Evolutionary conservation across 92 coral and sea anemone species (phyloP).

Genomic region (Phymanthus crucifer): DNA sequence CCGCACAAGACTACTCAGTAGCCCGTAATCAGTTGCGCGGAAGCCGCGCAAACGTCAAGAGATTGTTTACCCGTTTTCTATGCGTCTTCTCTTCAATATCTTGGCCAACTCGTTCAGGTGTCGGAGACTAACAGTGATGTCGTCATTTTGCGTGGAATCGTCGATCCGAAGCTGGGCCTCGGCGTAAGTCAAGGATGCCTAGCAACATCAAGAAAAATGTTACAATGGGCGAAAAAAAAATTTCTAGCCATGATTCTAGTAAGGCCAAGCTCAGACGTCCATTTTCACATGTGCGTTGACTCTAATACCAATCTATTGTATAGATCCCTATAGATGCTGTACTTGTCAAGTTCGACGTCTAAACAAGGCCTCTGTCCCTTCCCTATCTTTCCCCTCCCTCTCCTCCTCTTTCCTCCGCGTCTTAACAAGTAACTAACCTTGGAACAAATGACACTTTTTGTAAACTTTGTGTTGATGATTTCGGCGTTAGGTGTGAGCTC

Average conservation of each 20-base stretch:
- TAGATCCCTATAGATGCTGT: no score
- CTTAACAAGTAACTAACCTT: constrained; percentile 49
- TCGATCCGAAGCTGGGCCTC: constrained; percentile 98
- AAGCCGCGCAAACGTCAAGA: background rate
- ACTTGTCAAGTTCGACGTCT: no score
- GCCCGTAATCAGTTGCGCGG: background rate
- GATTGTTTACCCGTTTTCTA: constrained; percentile 76
- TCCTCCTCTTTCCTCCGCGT: no score
- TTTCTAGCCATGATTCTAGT: no score
- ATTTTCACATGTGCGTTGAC: no score
- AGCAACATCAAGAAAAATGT: background rate
- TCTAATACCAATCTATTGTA: no score
- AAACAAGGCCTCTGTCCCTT: no score
- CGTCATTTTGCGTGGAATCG: constrained; percentile 81
- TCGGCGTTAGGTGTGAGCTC: constrained; percentile 90
- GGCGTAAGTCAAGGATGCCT: constrained; percentile 92
- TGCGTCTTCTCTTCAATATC: constrained; percentile 75
- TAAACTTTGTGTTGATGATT: constrained; percentile 74
- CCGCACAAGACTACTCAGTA: background rate
- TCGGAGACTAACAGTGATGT: constrained; percentile 71
- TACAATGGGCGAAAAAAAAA: background rate
- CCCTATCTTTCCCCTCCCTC: no score
- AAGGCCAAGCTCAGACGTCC: no score
- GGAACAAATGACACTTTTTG: constrained; percentile 88
- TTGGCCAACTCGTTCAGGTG: constrained; percentile 89